Evolutionary conservation across 2,797 vertebrate species (phyloP).

Genomic region (Enteromius treurensis): DNA sequence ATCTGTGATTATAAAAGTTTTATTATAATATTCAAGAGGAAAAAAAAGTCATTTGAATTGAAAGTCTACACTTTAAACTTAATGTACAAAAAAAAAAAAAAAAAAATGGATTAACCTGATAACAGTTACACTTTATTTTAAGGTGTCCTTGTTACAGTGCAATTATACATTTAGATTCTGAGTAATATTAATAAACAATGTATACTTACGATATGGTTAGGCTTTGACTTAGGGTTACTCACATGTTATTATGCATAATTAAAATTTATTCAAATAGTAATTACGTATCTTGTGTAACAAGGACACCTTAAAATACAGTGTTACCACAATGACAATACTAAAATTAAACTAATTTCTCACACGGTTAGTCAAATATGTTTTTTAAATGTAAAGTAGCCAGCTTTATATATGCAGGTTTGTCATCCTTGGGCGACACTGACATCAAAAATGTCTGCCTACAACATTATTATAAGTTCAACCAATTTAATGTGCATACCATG

Average conservation of each 20-base stretch:
- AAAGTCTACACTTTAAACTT: not conserved
- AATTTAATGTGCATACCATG: slow-evolving; percentile 67
- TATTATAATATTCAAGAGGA: not conserved
- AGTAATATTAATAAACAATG: too few relatives aligned
- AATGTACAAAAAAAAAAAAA: not conserved
- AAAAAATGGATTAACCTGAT: not conserved
- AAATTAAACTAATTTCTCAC: not conserved
- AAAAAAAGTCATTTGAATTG: not conserved
- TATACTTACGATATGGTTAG: too few relatives aligned
- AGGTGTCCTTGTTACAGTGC: too few relatives aligned
- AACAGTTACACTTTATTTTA: not conserved
- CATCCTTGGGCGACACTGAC: not conserved
- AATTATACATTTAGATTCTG: too few relatives aligned
- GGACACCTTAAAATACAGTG: too few relatives aligned
- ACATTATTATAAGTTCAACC: too few relatives aligned
- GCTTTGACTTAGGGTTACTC: too few relatives aligned
- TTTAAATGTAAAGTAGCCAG: too few relatives aligned
- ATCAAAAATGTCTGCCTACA: not conserved
- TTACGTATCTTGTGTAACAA: too few relatives aligned
- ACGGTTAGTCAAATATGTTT: too few relatives aligned
- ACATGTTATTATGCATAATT: too few relatives aligned
- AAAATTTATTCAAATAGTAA: too few relatives aligned
- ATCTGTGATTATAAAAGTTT: not conserved
- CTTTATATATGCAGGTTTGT: not conserved
- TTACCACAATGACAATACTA: not conserved